Conservation (phyloP, 2,888 invertebrate species). For the Drepanosiphum platanoidis region DNA sequence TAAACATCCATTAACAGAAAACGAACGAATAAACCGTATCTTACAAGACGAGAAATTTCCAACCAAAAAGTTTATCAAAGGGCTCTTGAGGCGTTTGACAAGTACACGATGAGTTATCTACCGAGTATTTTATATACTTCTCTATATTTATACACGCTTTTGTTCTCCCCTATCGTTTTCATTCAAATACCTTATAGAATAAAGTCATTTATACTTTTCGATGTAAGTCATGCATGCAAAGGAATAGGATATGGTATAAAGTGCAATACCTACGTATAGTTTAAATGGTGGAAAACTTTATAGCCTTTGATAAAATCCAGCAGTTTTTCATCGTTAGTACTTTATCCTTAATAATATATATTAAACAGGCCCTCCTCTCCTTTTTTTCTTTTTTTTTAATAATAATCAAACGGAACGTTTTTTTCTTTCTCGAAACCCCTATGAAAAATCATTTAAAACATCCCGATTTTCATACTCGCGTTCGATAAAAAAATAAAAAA, state of each 20-base stretch:
- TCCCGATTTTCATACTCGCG: neutral
- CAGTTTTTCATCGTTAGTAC: too few relatives aligned
- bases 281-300: neutral
- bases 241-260: neutral
- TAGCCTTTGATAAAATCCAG: neutral
- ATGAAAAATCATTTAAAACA: neutral
- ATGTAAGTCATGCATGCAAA: neutral
- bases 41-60: conserved; percentile 1
- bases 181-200: conserved; percentile 20
- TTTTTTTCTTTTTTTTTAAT: too few relatives aligned
- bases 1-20: conserved; percentile 5
- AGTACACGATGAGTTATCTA: conserved; percentile 8
- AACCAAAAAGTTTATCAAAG: conserved; percentile 37
- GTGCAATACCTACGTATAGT: neutral
- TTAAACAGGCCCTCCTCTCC: neutral
- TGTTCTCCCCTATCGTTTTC: neutral
- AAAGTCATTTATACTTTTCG: neutral
- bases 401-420: neutral
- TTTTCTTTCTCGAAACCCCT: neutral
- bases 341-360: neutral
- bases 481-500: neutral
- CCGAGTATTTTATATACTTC: neutral
- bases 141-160: neutral
- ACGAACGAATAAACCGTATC: neutral
- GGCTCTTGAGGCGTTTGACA: neutral